Base-by-base conservation (phyloP, 2,888 invertebrate species). In the Eurytoma californica region DNA sequence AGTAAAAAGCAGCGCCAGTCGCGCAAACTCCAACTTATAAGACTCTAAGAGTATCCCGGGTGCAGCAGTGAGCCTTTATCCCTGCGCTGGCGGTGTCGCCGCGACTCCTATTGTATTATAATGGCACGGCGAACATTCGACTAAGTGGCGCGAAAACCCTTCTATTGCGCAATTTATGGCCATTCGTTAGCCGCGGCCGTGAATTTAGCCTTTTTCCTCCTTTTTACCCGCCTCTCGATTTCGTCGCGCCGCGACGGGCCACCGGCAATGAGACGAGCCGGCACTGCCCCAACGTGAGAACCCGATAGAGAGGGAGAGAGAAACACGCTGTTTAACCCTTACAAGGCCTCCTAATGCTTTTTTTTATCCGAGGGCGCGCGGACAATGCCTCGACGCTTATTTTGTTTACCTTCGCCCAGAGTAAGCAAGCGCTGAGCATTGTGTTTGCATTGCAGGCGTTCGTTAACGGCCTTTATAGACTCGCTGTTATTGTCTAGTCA, bases 41-140 rank as follows among this genome's bases (percentile, higher is more conserved):
- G 30, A 30, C 39, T 39, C 7, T 39, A 39, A 39, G 39, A 39
- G 7, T 39, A 39, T 39, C 39, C 39, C 39, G 39, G 39, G 39
- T 39, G 39, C 60, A 60, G 9, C 20, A 58, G 57, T 58, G 18
- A 4, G 57, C 18, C 9, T 18, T 20, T 20, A 63, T 47, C 28
- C 53, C 28, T n/a, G 67, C 67, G 53, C 14, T 4, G 20, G 24
- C 53, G 51, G 28, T 53, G 18, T 51, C 51, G 18, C 57, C 63
- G 72, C 72, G 83, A 83, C 63, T 81, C 83, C 88, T 84, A 88
- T 88, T 88, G 88, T 88, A 88, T 88, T 88, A 84, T 88, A 88
- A 88, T 88, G 85, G 85, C 86, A 86, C 87, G 87, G 87, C 84
- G 83, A 83, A 83, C 81, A 82, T 84, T 84, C 84, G 83, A 83